Percentiles rank a stretch among this genome's conserved stretches.
Evolutionary conservation across 2,113 vertebrate genomes (phyloP).

Genomic region (Marcusenius ussheri): DNA sequence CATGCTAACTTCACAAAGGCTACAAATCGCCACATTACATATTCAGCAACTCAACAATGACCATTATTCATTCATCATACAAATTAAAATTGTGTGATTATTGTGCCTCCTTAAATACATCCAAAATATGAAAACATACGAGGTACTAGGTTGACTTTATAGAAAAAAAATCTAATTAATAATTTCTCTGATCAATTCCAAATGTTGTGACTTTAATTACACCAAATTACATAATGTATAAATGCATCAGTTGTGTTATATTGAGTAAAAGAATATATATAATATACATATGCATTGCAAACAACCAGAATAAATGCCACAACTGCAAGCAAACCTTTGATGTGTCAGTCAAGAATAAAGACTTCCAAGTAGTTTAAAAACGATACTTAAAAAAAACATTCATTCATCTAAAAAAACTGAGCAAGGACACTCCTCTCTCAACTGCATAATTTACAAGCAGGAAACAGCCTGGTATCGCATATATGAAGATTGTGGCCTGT

Average conservation of each 20-base stretch:
- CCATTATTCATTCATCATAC: background rate
- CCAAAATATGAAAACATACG: background rate
- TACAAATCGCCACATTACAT: background rate
- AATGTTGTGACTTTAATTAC: background rate
- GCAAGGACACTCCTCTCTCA: background rate
- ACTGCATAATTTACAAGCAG: background rate
- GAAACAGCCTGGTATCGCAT: background rate
- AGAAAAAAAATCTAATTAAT: background rate
- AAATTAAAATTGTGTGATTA: background rate
- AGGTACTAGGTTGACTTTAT: background rate
- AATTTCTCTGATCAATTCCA: background rate
- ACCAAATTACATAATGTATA: background rate
- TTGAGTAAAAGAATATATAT: background rate
- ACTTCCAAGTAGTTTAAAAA: background rate
- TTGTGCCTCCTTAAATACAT: background rate
- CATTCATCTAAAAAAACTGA: background rate
- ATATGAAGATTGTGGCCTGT: background rate
- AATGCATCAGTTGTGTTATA: background rate
- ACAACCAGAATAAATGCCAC: background rate
- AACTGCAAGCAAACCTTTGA: conserved; percentile 3
- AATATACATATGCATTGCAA: background rate
- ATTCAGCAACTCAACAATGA: background rate
- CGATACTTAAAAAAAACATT: background rate
- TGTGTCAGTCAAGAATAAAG: background rate
- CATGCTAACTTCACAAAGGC: background rate